Evolutionary conservation across 2,113 vertebrate genomes (phyloP), one percentile per base, ranked within the genome.

Genomic region (Ctenomys sociabilis): DNA sequence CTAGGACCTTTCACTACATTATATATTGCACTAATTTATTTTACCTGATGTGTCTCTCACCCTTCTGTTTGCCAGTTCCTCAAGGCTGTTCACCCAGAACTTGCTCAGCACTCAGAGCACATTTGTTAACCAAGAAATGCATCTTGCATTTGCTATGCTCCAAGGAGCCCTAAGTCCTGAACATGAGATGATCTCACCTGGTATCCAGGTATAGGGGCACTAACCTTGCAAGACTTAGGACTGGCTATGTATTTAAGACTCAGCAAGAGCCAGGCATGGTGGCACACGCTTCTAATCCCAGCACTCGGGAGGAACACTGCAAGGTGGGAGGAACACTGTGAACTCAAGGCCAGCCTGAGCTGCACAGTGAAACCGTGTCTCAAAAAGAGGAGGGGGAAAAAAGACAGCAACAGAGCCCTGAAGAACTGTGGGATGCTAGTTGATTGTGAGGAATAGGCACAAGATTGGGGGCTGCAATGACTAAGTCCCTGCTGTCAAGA

Each of bases 31-130:
- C 73, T 45, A 45, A 77, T 10, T 75, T 37, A 19, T 59, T 68
- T 61, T 75, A 4, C 61, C 80, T 84, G 7, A 2, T 19, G n/a
- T 32, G 37, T 45, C n/a, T 45, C 66, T 40, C n/a, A 5, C 45
- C 8, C 63, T 49, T 17, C 59, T 43, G 64, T 17, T 22, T 13
- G 2, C 37, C 10, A 63, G 9, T 16, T 13, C 45, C 9, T 1
- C 6, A 28, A 40, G 73, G 54, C 37, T 77, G 30, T 28, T 28
- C 35, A 12, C 32, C 43, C 2, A 21, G 28, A 9, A 22, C 57
- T 81, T 4, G 2, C 0, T 7, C 32, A 21, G 5, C 24, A 5
- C 21, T 28, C 16, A 10, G 45, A 12, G 28, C 8, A 0, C 28
- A 6, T 37, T n/a, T 6, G 19, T 54, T 45, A 12, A 6, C 37